Evolutionary conservation across 1,140 invertebrate species (phyloP).

Genomic region (Drosophila ercepeae): DNA sequence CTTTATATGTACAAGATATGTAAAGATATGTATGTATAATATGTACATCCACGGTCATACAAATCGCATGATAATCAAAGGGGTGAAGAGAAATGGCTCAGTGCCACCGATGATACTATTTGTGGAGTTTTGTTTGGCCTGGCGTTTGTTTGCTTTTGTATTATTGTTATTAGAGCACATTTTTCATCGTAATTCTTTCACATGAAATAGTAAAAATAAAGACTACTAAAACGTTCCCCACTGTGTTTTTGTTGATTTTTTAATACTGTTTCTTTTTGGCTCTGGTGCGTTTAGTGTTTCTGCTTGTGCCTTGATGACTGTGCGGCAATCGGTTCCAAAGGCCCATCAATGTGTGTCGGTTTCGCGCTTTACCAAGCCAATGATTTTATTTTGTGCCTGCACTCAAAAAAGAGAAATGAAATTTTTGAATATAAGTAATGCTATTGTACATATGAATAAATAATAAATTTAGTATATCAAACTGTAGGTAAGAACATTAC

Average conservation of each 20-base stretch:
- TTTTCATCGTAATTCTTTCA: conserved; percentile 79
- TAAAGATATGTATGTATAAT: conserved; percentile 4
- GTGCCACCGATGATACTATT: conserved; percentile 37
- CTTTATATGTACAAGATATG: background rate
- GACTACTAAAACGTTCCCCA: conserved; percentile 60
- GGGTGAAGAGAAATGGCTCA: conserved; percentile 1
- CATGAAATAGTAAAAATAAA: conserved; percentile 78
- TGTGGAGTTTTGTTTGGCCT: conserved; percentile 40
- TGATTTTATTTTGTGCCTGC: conserved; percentile 26
- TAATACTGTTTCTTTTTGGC: conserved; percentile 7
- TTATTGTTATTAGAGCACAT: conserved; percentile 80
- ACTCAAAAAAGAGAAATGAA: background rate
- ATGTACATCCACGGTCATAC: background rate
- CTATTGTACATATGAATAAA: too few relatives aligned
- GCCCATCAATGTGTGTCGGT: conserved; percentile 62
- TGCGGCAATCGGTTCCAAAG: conserved; percentile 67
- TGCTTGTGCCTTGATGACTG: conserved; percentile 58
- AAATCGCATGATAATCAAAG: conserved; percentile 9
- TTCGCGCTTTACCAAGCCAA: conserved; percentile 58
- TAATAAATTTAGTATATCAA: too few relatives aligned
- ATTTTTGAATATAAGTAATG: background rate
- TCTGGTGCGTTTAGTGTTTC: conserved; percentile 35
- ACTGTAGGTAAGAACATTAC: too few relatives aligned
- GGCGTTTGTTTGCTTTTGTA: conserved; percentile 74
- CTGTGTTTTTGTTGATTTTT: conserved; percentile 5